These are phyloP conservation scores for Eledone cirrhosa DNA, from an alignment of 2,888 invertebrate species.

Conservation along the genomic window DNA sequence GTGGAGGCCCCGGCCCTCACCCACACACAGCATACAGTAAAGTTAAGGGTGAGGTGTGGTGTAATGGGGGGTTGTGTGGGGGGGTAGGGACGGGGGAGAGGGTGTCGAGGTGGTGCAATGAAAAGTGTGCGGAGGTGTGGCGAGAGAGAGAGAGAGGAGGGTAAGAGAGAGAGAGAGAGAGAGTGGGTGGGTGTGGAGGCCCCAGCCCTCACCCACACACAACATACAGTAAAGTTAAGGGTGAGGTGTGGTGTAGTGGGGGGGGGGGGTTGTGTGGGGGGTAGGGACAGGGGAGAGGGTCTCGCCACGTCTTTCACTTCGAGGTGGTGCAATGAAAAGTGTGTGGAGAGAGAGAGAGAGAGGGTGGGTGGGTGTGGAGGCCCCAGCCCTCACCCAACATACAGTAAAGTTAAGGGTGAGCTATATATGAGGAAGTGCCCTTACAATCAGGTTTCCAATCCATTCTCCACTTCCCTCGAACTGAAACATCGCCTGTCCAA, in stretches of 20 bases:
- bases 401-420: neutral
- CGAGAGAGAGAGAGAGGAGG: neutral
- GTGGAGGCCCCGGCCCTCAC: neutral
- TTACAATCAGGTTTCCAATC: conserved; percentile 8
- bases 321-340: too few relatives aligned
- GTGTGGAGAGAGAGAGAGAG: neutral
- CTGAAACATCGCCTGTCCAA: conserved; percentile 13
- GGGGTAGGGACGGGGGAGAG: too few relatives aligned
- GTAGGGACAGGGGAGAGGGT: too few relatives aligned
- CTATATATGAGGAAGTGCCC: neutral
- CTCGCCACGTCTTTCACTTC: too few relatives aligned
- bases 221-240: neutral
- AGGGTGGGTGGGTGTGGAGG: neutral
- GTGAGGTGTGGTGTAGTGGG: neutral
- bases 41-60: neutral
- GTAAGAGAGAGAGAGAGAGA: neutral
- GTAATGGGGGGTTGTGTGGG: too few relatives aligned
- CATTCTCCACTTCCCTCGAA: conserved; percentile 14
- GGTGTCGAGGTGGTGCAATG: too few relatives aligned
- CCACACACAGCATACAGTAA: neutral
- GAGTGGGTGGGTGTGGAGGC: neutral
- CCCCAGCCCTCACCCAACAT: neutral
- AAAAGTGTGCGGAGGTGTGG: too few relatives aligned
- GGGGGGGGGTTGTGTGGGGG: neutral
- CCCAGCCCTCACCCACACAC: too few relatives aligned